Evolutionary conservation across 2,888 invertebrate species (phyloP), one percentile per base, ranked within the genome.

Genomic region (Sturmia bella): DNA sequence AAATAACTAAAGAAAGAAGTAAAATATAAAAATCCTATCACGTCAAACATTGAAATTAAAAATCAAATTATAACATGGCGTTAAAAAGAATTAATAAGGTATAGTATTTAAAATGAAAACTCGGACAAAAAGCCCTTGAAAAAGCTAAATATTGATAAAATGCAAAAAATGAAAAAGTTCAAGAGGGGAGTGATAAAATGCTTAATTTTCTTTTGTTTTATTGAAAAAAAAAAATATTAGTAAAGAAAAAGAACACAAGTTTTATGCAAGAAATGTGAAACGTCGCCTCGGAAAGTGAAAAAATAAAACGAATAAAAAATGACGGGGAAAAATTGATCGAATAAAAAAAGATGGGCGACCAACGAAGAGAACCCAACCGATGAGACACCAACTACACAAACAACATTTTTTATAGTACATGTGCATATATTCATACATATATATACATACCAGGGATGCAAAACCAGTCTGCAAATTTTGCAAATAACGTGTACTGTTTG

Each of bases 51-150:
- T 86, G 85, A 88, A 78, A 75, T 78, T 78, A 80, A 77, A 87
- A 66, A 89, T 89, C 87, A 89, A 89, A 89, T 89, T 89, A 88
- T 87, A 90, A 94, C 95, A 97, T 97, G 97, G 97, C 97, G 94
- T 96, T 97, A 95, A 97, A 97, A 95, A 95, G 97, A 96, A 97
- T 97, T 94, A 97, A 97, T 95, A 97, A 97, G 96, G 90, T 90
- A 90, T 87, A 88, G 89, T 87, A 73, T 84, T 83, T 24, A 56
- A 64, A 64, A 63, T 21, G 15, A 84, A 84, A 86, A 85, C 64
- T 77, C 41, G 41, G n/a, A 84, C 84, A 79, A 82, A 59, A 73
- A 79, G 73, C 74, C 82, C 83, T 63, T 70, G 48, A 77, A 79
- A 84, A 84, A 75, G 39, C 72, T 76, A 85, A 50, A 80, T 85